Evolutionary conservation across 2,888 invertebrate species (phyloP), one percentile per base, ranked within the genome.

Genomic region (Apocheima hispidaria): DNA sequence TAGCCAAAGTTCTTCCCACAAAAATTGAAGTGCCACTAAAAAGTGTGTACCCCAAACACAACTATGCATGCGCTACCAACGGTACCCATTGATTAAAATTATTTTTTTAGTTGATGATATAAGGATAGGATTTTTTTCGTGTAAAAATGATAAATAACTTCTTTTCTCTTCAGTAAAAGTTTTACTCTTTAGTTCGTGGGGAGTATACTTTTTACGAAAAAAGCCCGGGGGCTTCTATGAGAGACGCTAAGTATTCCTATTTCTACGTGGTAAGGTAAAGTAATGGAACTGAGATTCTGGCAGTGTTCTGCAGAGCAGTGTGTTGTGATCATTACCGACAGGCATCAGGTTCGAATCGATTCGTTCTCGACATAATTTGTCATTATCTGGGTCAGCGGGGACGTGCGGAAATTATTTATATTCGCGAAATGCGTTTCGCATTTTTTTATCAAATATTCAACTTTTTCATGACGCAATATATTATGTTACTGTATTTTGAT

Each of bases 371-470:
- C 36, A 55, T 67, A 65, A 67, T 64, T 67, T 64, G 67, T 65
- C 65, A 67, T 67, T 67, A 65, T 69, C 48, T 60, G 62, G 69
- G 67, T 65, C 67, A 65, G 57, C 57, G 57, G 46, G 55, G 48
- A 49, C 56, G 59, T 38, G 58, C 54, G 48, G 55, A 58, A 63
- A 60, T 54, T 52, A 30, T 46, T 36, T 51, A 41, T 48, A 40
- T 10, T 35, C 35, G 14, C 9, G 21, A 35, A 49, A 49, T 4
- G 49, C 20, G 20, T 14, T 14, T 21, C 49, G 49, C 14, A 18
- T 14, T 20, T 20, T 20, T 20, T 48, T 48, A 48, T 49, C 35
- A 14, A 49, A 49, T 49, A 49, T 49, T 49, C 49, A 49, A 18
- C 49, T 20, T 23, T 35, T 18, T 7, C 20, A 3, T 14, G 26